Evolutionary conservation across 2,888 invertebrate genomes (phyloP).

Genomic region (Hirtodrosophila alboralis): DNA sequence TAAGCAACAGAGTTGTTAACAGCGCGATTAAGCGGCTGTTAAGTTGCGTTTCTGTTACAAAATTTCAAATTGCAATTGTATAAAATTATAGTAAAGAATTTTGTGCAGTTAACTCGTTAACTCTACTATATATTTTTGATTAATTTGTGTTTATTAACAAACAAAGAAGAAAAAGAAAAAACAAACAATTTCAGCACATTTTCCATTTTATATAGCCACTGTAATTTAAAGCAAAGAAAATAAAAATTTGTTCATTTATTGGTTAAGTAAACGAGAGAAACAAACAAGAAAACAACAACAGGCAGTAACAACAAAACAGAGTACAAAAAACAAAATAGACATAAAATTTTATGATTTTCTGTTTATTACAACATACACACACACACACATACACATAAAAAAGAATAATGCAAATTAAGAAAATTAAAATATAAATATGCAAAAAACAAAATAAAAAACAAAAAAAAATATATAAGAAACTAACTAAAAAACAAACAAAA

Average conservation of each 20-base stretch:
- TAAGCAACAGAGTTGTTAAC: constrained; percentile 46
- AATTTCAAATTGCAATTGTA: constrained; percentile 35
- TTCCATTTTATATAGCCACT: constrained; percentile 58
- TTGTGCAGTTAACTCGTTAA: constrained; percentile 41
- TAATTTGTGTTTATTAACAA: constrained; percentile 12
- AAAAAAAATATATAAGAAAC: constrained; percentile 15
- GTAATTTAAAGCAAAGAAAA: constrained; percentile 58
- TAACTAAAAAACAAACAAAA: constrained; percentile 17
- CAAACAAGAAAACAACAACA: constrained; percentile 44
- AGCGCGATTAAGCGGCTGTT: constrained; percentile 40
- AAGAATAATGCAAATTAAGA: constrained; percentile 39
- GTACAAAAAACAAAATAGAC: constrained; percentile 75
- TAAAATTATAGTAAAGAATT: constrained; percentile 49
- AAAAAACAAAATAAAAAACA: constrained; percentile 17
- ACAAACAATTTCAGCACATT: constrained; percentile 24
- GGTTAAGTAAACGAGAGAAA: constrained; percentile 44
- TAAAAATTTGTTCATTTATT: constrained; percentile 52
- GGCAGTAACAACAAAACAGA: constrained; percentile 69
- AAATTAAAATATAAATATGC: constrained; percentile 25
- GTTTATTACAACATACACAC: constrained; percentile 49
- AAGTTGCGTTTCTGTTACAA: constrained; percentile 21
- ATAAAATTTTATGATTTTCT: constrained; percentile 61
- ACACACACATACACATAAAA: constrained; percentile 33
- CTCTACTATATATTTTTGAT: constrained; percentile 15
- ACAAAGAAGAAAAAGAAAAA: too few relatives aligned